Conservation (phyloP, 2,888 invertebrate genomes). For the Gandaritis pyraliata region DNA sequence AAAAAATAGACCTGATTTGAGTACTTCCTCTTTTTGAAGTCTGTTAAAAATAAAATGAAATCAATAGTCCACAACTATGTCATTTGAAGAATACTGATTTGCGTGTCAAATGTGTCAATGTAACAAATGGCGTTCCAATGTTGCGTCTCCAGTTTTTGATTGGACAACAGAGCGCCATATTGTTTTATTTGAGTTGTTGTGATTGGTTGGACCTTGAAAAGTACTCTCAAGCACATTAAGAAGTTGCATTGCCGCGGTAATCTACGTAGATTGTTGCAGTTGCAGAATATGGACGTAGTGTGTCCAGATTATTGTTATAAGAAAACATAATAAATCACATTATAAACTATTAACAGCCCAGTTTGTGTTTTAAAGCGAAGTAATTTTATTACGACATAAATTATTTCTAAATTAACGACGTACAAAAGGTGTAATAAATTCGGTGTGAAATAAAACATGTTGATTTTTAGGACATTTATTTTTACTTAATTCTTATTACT, state of each 20-base stretch:
- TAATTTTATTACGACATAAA: conserved; percentile 12
- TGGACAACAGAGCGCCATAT: neutral
- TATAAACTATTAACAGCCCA: conserved; percentile 5
- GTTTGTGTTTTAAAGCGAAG: conserved; percentile 15
- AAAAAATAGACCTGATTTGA: no score
- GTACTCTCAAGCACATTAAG: neutral
- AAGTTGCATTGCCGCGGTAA: no score
- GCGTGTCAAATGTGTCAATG: no score
- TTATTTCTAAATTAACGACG: conserved; percentile 4
- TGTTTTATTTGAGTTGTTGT: conserved; percentile 1
- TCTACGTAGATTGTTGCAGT: no score
- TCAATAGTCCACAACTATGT: no score
- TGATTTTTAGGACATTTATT: conserved; percentile 54
- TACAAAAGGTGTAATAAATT: conserved; percentile 30
- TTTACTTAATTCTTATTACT: conserved; percentile 5
- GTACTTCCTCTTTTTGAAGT: no score
- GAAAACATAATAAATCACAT: neutral
- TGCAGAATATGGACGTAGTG: neutral
- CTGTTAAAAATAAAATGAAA: no score
- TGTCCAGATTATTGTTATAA: neutral
- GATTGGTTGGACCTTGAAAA: neutral
- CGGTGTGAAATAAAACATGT: conserved; percentile 62
- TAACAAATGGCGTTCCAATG: neutral
- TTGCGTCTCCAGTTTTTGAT: neutral
- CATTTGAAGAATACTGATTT: no score